Evolutionary conservation across 2,888 invertebrate genomes (phyloP).

Genomic region (Mylabris sibirica): DNA sequence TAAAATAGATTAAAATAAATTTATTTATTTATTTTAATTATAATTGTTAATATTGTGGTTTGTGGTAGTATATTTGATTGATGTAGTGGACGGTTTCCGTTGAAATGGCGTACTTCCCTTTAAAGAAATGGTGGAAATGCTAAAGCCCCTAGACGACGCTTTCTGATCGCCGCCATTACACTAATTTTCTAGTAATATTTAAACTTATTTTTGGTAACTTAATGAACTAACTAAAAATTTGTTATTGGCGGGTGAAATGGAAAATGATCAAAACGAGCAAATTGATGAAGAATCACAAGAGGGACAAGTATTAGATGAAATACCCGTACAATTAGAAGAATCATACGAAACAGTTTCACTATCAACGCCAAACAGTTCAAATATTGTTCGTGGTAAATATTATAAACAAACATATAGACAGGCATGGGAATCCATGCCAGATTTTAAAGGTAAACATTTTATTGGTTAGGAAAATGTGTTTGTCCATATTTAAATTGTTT

Average conservation of each 20-base stretch:
- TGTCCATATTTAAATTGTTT: background rate
- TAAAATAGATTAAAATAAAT: too few species aligned
- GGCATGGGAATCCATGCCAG: slow-evolving; percentile 68
- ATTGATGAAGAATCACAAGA: slow-evolving; percentile 38
- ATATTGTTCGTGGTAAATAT: slow-evolving; percentile 54
- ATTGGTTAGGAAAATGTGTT: background rate
- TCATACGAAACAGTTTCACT: slow-evolving; percentile 45
- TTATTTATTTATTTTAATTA: background rate
- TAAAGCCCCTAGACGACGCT: slow-evolving; percentile 22
- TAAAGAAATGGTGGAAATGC: background rate
- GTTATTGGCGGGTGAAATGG: slow-evolving; percentile 47
- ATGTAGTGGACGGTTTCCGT: background rate
- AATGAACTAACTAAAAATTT: slow-evolving; percentile 33
- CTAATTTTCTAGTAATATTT: slow-evolving; percentile 31
- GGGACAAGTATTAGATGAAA: slow-evolving; percentile 41
- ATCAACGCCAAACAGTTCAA: slow-evolving; percentile 37
- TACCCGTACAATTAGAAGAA: slow-evolving; percentile 47
- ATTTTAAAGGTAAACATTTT: slow-evolving; percentile 64
- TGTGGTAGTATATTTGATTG: background rate
- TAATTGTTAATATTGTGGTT: background rate
- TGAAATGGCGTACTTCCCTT: background rate
- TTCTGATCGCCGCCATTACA: slow-evolving; percentile 12
- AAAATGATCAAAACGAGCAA: slow-evolving; percentile 37
- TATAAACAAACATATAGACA: slow-evolving; percentile 67
- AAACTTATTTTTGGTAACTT: slow-evolving; percentile 40